phyloP scores from a whole-genome alignment of 2,797 vertebrate genomes.

The Gadopsis bispinosus region DNA sequence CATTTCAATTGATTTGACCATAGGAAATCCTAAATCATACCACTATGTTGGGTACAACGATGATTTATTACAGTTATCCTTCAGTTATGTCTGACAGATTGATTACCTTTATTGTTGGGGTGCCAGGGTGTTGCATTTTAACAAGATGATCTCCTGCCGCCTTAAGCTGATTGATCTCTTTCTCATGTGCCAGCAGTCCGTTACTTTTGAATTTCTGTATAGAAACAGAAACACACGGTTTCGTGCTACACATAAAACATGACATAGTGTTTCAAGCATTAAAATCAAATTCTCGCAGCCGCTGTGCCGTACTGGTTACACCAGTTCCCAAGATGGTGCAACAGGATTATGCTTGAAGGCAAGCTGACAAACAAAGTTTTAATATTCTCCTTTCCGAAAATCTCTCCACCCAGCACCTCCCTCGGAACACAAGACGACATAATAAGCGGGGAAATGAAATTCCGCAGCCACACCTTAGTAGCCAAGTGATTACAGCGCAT shows the following conservation, averaged over 20 bases:
- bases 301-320: slow-evolving; percentile 23
- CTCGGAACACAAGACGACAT: neutral
- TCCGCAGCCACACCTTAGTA: too few species aligned
- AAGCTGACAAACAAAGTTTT: slow-evolving; percentile 13
- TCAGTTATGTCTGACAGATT: neutral
- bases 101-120: slow-evolving; percentile 84
- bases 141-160: slow-evolving; percentile 86
- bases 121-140: slow-evolving; percentile 87
- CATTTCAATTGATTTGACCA: neutral
- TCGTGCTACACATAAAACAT: neutral
- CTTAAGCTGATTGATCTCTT: slow-evolving; percentile 85
- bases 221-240: neutral
- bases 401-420: neutral
- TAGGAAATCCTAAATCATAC: neutral
- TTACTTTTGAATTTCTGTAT: slow-evolving; percentile 91
- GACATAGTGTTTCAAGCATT: neutral
- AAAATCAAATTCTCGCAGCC: neutral
- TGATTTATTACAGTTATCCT: neutral
- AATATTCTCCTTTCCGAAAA: neutral
- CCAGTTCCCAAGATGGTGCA: slow-evolving; percentile 4
- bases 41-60: too few species aligned
- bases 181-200: slow-evolving; percentile 88
- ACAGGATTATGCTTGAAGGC: slow-evolving; percentile 3
- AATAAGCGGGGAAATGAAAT: neutral
- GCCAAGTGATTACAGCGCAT: too few species aligned